Evolutionary conservation across 2,888 invertebrate genomes (phyloP).

Genomic region (Polietes domitor): DNA sequence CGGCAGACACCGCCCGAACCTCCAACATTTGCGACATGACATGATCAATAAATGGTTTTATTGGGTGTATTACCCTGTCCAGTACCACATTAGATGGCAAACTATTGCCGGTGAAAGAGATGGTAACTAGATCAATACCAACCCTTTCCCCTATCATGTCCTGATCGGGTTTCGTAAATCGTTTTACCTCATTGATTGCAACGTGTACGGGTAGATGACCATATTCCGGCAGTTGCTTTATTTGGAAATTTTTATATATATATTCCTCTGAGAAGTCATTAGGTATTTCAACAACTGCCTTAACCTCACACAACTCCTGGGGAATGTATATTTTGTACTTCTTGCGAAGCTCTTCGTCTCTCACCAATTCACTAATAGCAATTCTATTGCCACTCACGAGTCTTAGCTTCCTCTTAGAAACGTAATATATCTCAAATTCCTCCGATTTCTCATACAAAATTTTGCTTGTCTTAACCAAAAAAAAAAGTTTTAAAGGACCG

Average conservation of each 20-base stretch:
- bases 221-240: background rate
- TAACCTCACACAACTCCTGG: background rate
- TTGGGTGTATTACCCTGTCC: background rate
- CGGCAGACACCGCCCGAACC: no score
- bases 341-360: background rate
- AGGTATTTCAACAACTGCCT: background rate
- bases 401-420: background rate
- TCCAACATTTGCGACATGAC: no score
- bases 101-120: background rate
- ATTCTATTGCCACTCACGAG: background rate
- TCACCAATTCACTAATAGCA: background rate
- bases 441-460: background rate
- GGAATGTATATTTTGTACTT: background rate
- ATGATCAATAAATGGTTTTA: background rate
- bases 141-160: background rate
- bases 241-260: background rate
- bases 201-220: background rate
- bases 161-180: background rate
- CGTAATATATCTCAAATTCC: background rate
- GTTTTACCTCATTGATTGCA: background rate
- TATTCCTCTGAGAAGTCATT: background rate
- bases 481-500: no score
- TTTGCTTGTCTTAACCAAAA: background rate
- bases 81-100: background rate
- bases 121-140: background rate